These are phyloP conservation scores for Chiroxiphia lanceolata DNA, from an alignment of 2,797 vertebrate species.

Conservation along the genomic window DNA sequence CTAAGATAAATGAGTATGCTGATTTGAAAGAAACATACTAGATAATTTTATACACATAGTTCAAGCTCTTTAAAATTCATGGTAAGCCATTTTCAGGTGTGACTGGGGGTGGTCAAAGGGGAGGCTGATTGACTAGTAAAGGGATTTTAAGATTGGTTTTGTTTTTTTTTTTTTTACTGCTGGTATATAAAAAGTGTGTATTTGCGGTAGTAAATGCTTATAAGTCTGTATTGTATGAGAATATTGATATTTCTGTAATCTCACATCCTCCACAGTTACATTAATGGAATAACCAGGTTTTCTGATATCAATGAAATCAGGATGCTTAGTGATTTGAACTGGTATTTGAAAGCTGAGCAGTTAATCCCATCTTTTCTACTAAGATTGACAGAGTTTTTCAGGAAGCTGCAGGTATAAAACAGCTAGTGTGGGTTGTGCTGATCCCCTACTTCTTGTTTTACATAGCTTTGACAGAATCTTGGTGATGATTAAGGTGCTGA, in stretches of 20 bases:
- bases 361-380: neutral
- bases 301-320: neutral
- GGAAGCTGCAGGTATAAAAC: neutral
- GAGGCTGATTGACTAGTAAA: neutral
- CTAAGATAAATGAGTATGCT: neutral
- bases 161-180: neutral
- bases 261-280: neutral
- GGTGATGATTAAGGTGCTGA: neutral
- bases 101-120: neutral
- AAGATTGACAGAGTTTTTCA: neutral
- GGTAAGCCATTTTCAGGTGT: neutral
- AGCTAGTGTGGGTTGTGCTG: neutral
- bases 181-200: neutral
- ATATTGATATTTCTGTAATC: neutral
- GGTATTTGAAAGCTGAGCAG: neutral
- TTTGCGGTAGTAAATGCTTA: neutral
- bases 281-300: neutral
- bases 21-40: neutral
- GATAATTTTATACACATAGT: neutral
- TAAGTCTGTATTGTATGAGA: neutral
- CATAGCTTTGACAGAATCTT: neutral
- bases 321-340: neutral
- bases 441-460: neutral
- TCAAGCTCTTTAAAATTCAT: neutral
- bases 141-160: neutral